Evolutionary conservation across 2,797 vertebrate genomes (phyloP).

Genomic region (Petrocephalus schoutedeni): DNA sequence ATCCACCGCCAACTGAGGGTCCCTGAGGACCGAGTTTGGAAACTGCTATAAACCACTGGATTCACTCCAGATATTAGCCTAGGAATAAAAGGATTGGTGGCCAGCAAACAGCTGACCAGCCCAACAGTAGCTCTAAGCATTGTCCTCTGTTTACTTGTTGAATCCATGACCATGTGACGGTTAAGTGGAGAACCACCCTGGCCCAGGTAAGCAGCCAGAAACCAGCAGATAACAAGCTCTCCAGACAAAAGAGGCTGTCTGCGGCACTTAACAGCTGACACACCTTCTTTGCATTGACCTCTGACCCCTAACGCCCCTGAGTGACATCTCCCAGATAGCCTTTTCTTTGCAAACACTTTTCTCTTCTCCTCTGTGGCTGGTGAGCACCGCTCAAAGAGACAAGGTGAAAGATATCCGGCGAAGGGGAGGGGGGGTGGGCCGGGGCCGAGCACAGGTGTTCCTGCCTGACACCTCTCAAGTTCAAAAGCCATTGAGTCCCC

Average conservation of each 20-base stretch:
- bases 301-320: conserved; percentile 54
- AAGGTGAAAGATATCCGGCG: conserved; percentile 60
- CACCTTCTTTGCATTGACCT: conserved; percentile 57
- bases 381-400: conserved; percentile 56
- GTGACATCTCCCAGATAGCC: conserved; percentile 60
- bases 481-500: conserved; percentile 64
- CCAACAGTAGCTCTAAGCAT: not conserved
- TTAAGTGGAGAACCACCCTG: conserved; percentile 60
- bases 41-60: not conserved
- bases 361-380: conserved; percentile 30
- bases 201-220: conserved; percentile 54
- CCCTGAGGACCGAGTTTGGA: not conserved
- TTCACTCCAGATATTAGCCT: not conserved
- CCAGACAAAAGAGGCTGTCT: conserved; percentile 49
- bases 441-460: conserved; percentile 62
- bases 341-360: conserved; percentile 46
- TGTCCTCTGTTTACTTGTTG: not conserved
- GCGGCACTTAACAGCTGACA: conserved; percentile 75
- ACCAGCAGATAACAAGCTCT: conserved; percentile 58
- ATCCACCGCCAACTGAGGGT: not conserved
- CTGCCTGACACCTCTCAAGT: conserved; percentile 66
- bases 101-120: not conserved
- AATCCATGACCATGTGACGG: not conserved
- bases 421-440: conserved; percentile 24
- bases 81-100: not conserved